These are phyloP conservation scores for Galaxea fascicularis DNA, from an alignment of 92 coral and sea anemone genomes.

Conservation along the genomic window DNA sequence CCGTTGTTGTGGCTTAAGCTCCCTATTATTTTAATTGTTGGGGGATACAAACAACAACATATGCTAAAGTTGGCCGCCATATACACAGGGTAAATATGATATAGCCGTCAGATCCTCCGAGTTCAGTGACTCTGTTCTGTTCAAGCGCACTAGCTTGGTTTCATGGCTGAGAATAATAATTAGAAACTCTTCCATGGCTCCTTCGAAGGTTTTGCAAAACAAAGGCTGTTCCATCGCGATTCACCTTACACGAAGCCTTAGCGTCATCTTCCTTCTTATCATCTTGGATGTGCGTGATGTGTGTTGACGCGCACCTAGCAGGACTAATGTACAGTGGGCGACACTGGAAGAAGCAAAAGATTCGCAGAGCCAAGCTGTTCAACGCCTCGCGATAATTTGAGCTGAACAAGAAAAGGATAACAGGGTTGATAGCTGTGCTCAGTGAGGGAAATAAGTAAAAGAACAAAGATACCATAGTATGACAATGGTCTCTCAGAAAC, in stretches of 20 bases:
- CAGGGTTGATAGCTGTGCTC: conserved; percentile 59
- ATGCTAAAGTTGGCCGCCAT: too few relatives aligned
- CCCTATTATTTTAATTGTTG: too few relatives aligned
- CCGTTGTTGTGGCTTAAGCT: too few relatives aligned
- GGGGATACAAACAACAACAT: too few relatives aligned
- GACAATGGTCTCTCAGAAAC: conserved; percentile 20
- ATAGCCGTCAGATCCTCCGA: not conserved
- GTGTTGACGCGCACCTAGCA: not conserved
- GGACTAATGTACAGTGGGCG: not conserved
- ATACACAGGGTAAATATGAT: too few relatives aligned
- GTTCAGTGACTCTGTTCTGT: not conserved
- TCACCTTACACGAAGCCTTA: not conserved
- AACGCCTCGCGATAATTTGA: conserved; percentile 70
- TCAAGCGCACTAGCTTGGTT: not conserved
- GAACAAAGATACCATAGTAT: conserved; percentile 19
- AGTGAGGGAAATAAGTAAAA: conserved; percentile 41
- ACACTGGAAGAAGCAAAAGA: not conserved
- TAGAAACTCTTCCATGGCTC: not conserved
- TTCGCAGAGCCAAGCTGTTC: conserved; percentile 9
- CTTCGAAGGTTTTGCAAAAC: not conserved
- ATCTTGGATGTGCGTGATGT: not conserved
- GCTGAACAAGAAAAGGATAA: conserved; percentile 74
- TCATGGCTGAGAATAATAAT: not conserved
- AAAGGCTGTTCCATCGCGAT: not conserved
- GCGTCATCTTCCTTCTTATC: not conserved